phyloP scores from a whole-genome alignment of 2,113 vertebrate species.

The Etia nguti region DNA sequence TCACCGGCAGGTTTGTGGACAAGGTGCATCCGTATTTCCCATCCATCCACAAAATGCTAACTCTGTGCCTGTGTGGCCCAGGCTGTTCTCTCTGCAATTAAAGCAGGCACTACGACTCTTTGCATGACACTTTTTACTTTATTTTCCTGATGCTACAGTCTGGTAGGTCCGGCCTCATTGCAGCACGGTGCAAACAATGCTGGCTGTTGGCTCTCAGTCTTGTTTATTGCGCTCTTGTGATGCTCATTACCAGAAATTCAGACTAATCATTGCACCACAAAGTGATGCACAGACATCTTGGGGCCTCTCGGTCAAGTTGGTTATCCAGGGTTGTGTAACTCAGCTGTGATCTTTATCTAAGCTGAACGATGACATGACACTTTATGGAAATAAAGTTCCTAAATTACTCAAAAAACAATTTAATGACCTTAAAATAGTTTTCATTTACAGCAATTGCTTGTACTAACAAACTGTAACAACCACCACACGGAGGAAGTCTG shows the following conservation, averaged over 20 bases:
- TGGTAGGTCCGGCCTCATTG: not conserved
- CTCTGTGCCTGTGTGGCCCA: rapidly evolving
- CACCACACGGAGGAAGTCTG: not conserved
- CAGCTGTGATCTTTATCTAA: not conserved
- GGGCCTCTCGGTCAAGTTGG: not conserved
- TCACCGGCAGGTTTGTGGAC: not conserved
- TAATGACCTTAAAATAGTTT: not conserved
- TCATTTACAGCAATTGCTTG: not conserved
- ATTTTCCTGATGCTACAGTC: rapidly evolving
- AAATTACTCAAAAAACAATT: not conserved
- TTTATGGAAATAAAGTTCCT: not conserved
- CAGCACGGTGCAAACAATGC: not conserved
- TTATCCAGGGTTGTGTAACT: not conserved
- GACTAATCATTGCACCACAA: not conserved
- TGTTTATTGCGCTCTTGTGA: not conserved
- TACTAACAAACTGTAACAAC: not conserved
- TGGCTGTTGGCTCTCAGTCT: not conserved
- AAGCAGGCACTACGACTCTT: no score
- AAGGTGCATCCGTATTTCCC: not conserved
- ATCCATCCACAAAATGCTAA: not conserved
- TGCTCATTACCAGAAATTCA: not conserved
- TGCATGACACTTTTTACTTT: no score
- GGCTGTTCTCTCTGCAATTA: not conserved
- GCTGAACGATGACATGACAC: not conserved
- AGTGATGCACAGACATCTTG: not conserved